Evolutionary conservation across 1,140 invertebrate genomes (phyloP).

Genomic region (Argopecten irradians): DNA sequence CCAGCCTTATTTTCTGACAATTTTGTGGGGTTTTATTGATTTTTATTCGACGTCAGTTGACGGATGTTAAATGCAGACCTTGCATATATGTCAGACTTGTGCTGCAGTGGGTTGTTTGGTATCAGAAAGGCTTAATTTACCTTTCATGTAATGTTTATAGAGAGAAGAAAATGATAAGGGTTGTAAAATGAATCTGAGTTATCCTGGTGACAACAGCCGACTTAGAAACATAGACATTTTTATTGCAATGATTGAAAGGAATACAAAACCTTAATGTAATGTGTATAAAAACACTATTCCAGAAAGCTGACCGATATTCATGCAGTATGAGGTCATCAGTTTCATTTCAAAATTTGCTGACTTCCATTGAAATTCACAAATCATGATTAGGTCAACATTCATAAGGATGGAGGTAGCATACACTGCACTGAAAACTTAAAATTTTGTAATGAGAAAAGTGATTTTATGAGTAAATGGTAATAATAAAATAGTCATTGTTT

Average conservation of each 20-base stretch:
- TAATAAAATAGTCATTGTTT: not conserved
- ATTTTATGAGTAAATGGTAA: not conserved
- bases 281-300: too few species aligned
- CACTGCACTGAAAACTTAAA: not conserved
- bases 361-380: too few species aligned
- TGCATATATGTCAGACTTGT: not conserved
- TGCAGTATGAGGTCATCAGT: too few species aligned
- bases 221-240: not conserved
- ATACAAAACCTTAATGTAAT: too few species aligned
- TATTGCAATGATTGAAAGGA: not conserved
- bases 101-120: not conserved
- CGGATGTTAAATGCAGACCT: not conserved
- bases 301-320: too few species aligned
- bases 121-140: not conserved
- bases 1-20: too few species aligned
- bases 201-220: not conserved
- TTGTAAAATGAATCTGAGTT: not conserved
- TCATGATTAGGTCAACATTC: too few species aligned
- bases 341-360: too few species aligned
- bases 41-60: not conserved
- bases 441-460: not conserved
- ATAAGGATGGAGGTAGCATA: too few species aligned
- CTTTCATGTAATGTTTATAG: not conserved
- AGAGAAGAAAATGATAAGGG: not conserved
- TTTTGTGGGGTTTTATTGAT: not conserved